Evolutionary conservation across 2,888 invertebrate genomes (phyloP), one percentile per base, ranked within the genome.

Genomic region (Acrobasis repandana): DNA sequence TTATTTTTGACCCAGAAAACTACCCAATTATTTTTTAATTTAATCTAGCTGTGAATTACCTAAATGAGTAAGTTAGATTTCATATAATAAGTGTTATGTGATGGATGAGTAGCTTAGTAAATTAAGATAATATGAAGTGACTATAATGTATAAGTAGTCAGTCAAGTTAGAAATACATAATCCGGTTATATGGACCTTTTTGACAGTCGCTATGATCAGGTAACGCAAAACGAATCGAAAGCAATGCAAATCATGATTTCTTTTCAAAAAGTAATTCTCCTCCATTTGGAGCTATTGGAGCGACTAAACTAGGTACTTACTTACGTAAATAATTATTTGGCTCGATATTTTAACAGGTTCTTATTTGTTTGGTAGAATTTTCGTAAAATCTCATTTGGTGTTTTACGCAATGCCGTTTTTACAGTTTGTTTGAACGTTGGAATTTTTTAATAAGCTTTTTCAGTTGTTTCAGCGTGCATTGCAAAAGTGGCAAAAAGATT

Each of bases 301-400:
- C 54, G 54, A 18, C 38, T 54, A 54, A 54, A 54, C 16, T 16
- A n/a, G n/a, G n/a, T n/a, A n/a, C n/a, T n/a, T n/a, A 28, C 52
- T 51, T 54, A 54, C 54, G 54, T 54, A 54, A 54, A 36, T 51
- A 28, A 28, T 28, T 28, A 28, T 28, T 36, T 36, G 15, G 6
- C 38, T 36, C 36, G 9, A 36, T 36, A 16, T 28, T 20, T 48
- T 48, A 4, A 10, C 1, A 15, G 9, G 20, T 15, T 67, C 67
- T 67, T 64, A 57, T 66, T 68, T 63, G 61, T 62, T 66, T 65
- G 65, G 64, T 63, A 56, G 52, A 63, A 63, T 67, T 67, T 65
- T 62, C 67, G 64, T 47, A 56, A 43, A 57, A 36, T 63, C 54
- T 62, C 51, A 63, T 33, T 57, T 56, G 49, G 47, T 43, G 50